Base-by-base conservation (phyloP, 2,797 vertebrate genomes). In the Chelmon rostratus region DNA sequence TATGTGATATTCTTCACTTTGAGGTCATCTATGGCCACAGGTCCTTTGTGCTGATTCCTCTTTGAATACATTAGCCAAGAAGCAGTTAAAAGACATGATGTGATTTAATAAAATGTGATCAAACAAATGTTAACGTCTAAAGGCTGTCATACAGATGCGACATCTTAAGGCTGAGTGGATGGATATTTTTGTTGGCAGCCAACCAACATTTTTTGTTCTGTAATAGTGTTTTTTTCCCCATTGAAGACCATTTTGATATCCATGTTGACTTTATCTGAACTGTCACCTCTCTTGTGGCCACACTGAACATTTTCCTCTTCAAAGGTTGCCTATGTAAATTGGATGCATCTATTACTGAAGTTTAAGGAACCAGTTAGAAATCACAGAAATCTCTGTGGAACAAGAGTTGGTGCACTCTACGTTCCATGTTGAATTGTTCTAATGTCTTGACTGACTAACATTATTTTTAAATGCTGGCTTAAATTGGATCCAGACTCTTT, bases 101-200 rank as follows among this genome's bases (percentile, higher is more conserved):
- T 65, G 73, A 83, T 86, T 87, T 56, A 80, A 84, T 76, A 67
- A 83, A 71, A 69, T 69, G 40, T 35, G 65, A 82, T 88, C 72
- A 79, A 76, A 85, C 81, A 77, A 82, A 82, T 49, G 67, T 68
- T 68, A 78, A 81, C 56, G 64, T 83, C 73, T 75, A 28, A 82
- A 68, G 78, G 52, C 79, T 83, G 87, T 63, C 58, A 40, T 50
- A 64, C 79, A 84, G 49, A 76, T 80, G 79, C 58, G 73, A 68
- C 69, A 58, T 82, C 58, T 77, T 59, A 72, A 68, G 56, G 47
- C 74, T 76, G 19, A 52, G 1, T 19, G 50, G 33, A 79, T n/a
- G 28, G 40, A 37, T 31, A 42, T 58, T 85, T 82, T 72, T 82
- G 15, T 79, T 38, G 0, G 49, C 54, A 82, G 70, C 18, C 49